Conservation (phyloP, 2,113 vertebrate genomes). For the Hydrolagus affinis region DNA sequence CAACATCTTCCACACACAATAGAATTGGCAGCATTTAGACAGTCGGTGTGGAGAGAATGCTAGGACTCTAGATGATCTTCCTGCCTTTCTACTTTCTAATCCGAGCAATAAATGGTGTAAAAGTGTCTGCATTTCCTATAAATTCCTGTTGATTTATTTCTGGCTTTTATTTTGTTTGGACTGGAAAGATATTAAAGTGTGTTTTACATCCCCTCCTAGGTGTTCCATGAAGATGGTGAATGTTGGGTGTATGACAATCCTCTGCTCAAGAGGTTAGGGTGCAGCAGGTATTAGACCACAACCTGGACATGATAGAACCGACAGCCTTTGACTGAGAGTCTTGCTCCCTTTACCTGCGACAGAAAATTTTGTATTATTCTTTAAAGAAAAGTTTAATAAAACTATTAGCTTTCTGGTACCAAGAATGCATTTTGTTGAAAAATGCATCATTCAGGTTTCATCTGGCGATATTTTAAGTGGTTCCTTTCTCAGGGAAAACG, state of each 20-base stretch:
- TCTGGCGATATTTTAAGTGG: constrained; percentile 46
- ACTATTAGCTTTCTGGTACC: constrained; percentile 24
- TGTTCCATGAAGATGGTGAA: constrained; percentile 96
- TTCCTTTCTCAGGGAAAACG: constrained; percentile 73
- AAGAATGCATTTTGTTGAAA: constrained; percentile 8
- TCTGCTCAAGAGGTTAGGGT: constrained; percentile 77
- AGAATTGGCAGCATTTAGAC: no score
- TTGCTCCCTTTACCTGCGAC: neutral
- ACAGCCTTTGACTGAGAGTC: constrained; percentile 13
- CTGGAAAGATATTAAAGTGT: constrained; percentile 15
- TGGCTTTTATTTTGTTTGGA: constrained; percentile 3
- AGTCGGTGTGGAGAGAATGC: no score
- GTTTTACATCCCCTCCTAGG: constrained; percentile 50
- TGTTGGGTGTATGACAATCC: constrained; percentile 97
- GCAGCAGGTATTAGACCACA: constrained; percentile 63
- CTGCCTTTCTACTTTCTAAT: neutral
- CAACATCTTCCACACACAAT: neutral
- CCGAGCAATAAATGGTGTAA: neutral
- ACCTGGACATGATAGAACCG: neutral
- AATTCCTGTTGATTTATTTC: neutral
- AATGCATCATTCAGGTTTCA: constrained; percentile 22
- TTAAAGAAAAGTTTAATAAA: constrained; percentile 22
- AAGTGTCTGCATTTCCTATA: neutral
- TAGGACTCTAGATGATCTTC: neutral
- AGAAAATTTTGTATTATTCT: constrained; percentile 29